These are phyloP conservation scores for Deroplatys truncata DNA, from an alignment of 2,888 invertebrate species.

Conservation along the genomic window DNA sequence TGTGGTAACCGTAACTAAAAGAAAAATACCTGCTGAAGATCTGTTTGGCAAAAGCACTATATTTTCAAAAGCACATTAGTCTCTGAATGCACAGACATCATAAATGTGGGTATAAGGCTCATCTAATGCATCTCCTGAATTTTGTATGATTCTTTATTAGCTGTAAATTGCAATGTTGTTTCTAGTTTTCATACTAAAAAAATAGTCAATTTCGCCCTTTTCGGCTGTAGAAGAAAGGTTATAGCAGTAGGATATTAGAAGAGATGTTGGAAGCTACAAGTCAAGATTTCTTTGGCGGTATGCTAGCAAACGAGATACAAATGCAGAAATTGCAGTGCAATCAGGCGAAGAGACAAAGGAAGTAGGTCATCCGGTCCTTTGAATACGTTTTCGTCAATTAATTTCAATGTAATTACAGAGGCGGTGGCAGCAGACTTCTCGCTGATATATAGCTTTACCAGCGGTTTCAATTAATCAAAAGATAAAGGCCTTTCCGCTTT, in stretches of 20 bases:
- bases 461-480: neutral
- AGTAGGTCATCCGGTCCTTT: neutral
- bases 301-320: neutral
- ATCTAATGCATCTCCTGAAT: too few relatives aligned
- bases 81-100: too few relatives aligned
- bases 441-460: neutral
- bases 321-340: neutral
- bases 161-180: too few relatives aligned
- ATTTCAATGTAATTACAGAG: neutral
- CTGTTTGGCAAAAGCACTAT: too few relatives aligned
- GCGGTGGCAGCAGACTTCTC: neutral
- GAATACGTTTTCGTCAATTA: conserved; percentile 1
- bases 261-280: neutral
- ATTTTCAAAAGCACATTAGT: too few relatives aligned
- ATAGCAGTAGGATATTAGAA: neutral
- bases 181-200: too few relatives aligned
- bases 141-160: too few relatives aligned
- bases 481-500: neutral
- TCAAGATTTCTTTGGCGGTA: neutral
- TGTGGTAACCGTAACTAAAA: too few relatives aligned
- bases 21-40: too few relatives aligned
- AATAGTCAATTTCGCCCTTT: too few relatives aligned
- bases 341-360: neutral
- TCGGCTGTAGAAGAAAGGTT: neutral
- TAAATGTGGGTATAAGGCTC: too few relatives aligned